A percentile compares a stretch with the other conserved stretches of the same genome.
Conservation (phyloP, 2,797 vertebrate species). For the Graptemys geographica region DNA sequence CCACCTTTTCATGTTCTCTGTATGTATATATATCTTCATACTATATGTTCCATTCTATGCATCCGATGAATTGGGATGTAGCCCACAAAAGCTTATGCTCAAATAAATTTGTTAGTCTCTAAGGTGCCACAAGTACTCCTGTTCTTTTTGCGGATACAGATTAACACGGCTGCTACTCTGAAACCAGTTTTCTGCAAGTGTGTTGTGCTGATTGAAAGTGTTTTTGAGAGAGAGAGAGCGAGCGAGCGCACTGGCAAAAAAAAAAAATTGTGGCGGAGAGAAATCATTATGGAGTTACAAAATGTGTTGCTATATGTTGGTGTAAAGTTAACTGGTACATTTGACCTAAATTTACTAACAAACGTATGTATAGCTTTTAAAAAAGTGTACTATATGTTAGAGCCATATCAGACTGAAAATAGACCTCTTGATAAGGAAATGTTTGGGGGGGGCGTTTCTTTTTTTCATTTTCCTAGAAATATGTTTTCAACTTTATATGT, state of each 20-base stretch:
- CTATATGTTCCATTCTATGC: too few species aligned
- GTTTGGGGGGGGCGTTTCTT: too few species aligned
- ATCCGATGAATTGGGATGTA: too few species aligned
- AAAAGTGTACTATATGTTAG: background rate
- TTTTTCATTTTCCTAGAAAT: background rate
- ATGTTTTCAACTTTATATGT: background rate
- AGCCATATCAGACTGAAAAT: background rate
- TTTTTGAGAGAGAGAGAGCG: background rate
- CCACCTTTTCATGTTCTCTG: too few species aligned
- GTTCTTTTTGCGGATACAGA: too few species aligned
- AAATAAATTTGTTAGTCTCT: too few species aligned
- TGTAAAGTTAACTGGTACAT: background rate
- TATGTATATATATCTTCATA: too few species aligned
- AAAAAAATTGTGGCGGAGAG: background rate
- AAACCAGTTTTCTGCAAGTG: background rate
- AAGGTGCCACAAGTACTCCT: too few species aligned
- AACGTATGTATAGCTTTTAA: background rate
- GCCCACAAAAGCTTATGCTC: too few species aligned
- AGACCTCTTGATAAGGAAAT: background rate
- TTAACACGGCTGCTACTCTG: too few species aligned
- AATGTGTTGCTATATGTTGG: background rate
- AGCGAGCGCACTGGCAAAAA: background rate
- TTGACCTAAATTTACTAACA: too few species aligned
- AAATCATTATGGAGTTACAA: background rate
- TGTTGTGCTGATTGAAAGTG: background rate